Base-by-base conservation (phyloP, 2,888 invertebrate genomes). In the Cosmopolites sordidus region DNA sequence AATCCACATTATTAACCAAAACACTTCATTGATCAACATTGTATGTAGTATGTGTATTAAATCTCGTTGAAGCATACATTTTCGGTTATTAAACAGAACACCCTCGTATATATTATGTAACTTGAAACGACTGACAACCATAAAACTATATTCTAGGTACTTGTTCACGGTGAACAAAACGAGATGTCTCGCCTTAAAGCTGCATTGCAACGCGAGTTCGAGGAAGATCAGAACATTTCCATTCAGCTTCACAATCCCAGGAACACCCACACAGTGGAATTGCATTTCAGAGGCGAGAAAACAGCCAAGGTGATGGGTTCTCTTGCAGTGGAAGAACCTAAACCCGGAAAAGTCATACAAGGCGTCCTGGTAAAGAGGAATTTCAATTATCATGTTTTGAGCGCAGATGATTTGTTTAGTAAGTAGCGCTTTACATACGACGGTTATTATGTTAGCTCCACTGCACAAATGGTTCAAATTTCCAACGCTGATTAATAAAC, bases 91-190 rank as follows among this genome's bases (percentile, higher is more conserved):
- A n/a, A n/a, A n/a, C n/a, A n/a, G n/a, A n/a, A n/a, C n/a, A n/a
- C n/a, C n/a, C n/a, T n/a, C n/a, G n/a, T n/a, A n/a, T n/a, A n/a
- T n/a, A n/a, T n/a, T n/a, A n/a, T n/a, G n/a, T n/a, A n/a, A n/a
- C n/a, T n/a, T n/a, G n/a, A n/a, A n/a, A n/a, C n/a, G n/a, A n/a
- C n/a, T n/a, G n/a, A n/a, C n/a, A n/a, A n/a, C n/a, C n/a, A n/a
- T n/a, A n/a, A n/a, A n/a, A n/a, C n/a, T n/a, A n/a, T n/a, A n/a
- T n/a, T n/a, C 27, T 63, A 89, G 88, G 84, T 95, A 40, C 75
- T 97, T 42, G 99, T 99, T 0, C 99, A 99, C 73, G 99, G 99
- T 0, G 99, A 99, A 72, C 92, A 92, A 75, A 99, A 98, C 76
- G 99, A 99, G 79, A 99, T 99, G 99, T 89, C 87, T 1, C 83